Evolutionary conservation across 2,888 invertebrate genomes (phyloP).

Genomic region (Venusia cambrica): DNA sequence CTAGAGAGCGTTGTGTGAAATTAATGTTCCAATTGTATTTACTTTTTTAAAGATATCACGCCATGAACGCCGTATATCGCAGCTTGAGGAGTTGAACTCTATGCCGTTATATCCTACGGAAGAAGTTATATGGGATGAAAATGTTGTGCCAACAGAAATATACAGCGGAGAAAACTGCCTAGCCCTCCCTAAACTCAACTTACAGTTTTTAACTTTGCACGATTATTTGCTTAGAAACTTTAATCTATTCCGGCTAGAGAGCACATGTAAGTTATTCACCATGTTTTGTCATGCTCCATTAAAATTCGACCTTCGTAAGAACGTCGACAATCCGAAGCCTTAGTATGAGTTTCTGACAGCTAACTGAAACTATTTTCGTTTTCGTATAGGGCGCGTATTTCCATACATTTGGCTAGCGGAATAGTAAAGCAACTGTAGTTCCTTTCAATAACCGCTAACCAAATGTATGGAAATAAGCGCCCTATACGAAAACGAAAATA

Average conservation of each 20-base stretch:
- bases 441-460: no score
- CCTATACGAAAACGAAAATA: no score
- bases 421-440: no score
- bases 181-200: constrained; percentile 97
- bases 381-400: no score
- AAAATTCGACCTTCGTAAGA: no score
- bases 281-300: background rate
- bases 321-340: no score
- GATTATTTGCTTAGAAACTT: constrained; percentile 99
- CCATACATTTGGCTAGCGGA: no score
- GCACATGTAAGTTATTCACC: constrained; percentile 88
- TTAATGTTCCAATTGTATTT: no score
- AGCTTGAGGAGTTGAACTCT: constrained; percentile 96
- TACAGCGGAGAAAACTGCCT: constrained; percentile 97
- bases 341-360: no score
- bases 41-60: constrained; percentile 83
- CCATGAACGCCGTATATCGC: constrained; percentile 94
- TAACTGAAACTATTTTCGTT: no score
- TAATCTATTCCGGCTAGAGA: constrained; percentile 97
- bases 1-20: no score
- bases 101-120: constrained; percentile 99
- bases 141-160: constrained; percentile 98
- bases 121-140: constrained; percentile 99
- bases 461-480: no score
- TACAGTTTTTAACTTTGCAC: constrained; percentile 98